These are phyloP conservation scores for Calephelis virginiensis DNA, from an alignment of 1,140 invertebrate species.

Conservation along the genomic window DNA sequence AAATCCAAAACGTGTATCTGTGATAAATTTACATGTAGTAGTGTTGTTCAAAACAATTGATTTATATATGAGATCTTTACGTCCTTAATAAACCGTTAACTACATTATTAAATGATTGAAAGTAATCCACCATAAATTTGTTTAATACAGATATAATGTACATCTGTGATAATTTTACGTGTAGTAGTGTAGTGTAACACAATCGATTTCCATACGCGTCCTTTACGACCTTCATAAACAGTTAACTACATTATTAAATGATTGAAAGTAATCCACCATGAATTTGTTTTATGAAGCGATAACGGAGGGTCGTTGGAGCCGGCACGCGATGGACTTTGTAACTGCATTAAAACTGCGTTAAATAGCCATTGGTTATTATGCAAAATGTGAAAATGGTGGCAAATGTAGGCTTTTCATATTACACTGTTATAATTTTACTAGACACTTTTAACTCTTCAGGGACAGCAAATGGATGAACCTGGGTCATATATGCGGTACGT, in stretches of 20 bases:
- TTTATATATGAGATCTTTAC: background rate
- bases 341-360: background rate
- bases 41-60: too few species aligned
- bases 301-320: background rate
- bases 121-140: background rate
- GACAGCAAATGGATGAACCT: too few species aligned
- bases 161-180: too few species aligned
- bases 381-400: too few species aligned
- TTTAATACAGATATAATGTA: background rate
- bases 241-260: slow-evolving; percentile 6
- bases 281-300: slow-evolving; percentile 3
- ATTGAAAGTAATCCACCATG: background rate
- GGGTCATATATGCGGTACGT: too few species aligned
- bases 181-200: too few species aligned
- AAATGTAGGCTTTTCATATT: too few species aligned
- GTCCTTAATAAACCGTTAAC: slow-evolving; percentile 1
- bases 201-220: background rate
- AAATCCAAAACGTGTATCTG: background rate
- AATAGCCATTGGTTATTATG: too few species aligned
- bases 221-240: slow-evolving; percentile 1
- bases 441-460: too few species aligned
- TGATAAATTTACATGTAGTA: too few species aligned
- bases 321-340: background rate
- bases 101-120: background rate
- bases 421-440: too few species aligned